These are phyloP conservation scores for Balaenoptera acutorostrata DNA, from an alignment of 2,113 vertebrate species.

Conservation along the genomic window DNA sequence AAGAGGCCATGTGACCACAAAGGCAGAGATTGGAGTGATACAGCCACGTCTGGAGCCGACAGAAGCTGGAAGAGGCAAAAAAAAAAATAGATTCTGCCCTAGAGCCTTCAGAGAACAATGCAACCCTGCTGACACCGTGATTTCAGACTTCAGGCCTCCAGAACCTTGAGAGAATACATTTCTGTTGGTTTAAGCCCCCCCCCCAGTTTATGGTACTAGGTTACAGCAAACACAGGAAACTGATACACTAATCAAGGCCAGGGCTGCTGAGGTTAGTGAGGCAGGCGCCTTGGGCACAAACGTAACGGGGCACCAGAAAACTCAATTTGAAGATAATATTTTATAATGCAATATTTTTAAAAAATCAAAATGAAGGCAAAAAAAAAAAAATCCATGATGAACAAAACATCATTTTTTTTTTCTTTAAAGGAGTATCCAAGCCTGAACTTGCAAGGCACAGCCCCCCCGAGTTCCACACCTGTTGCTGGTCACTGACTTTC, in stretches of 20 bases:
- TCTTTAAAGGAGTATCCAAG: neutral
- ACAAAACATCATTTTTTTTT: neutral
- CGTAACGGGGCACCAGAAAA: fast-evolving
- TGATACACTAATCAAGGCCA: fast-evolving
- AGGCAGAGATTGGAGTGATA: neutral
- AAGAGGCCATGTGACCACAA: neutral
- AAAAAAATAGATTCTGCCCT: neutral
- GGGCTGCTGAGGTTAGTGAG: neutral
- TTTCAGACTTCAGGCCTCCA: neutral
- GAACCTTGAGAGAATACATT: neutral
- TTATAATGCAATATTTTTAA: neutral
- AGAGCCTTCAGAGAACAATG: neutral
- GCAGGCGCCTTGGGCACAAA: neutral
- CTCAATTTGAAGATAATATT: neutral
- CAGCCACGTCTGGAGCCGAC: fast-evolving
- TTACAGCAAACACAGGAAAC: neutral
- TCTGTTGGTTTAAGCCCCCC: neutral
- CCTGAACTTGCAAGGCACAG: fast-evolving
- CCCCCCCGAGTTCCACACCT: fast-evolving
- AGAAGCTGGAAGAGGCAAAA: neutral
- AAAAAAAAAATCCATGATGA: neutral
- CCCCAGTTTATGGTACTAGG: neutral
- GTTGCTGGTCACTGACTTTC: neutral
- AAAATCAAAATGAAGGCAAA: neutral
- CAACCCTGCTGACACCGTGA: neutral